Evolutionary conservation across 2,113 vertebrate genomes (phyloP), one percentile per base, ranked within the genome.

Genomic region (Camelus bactrianus): DNA sequence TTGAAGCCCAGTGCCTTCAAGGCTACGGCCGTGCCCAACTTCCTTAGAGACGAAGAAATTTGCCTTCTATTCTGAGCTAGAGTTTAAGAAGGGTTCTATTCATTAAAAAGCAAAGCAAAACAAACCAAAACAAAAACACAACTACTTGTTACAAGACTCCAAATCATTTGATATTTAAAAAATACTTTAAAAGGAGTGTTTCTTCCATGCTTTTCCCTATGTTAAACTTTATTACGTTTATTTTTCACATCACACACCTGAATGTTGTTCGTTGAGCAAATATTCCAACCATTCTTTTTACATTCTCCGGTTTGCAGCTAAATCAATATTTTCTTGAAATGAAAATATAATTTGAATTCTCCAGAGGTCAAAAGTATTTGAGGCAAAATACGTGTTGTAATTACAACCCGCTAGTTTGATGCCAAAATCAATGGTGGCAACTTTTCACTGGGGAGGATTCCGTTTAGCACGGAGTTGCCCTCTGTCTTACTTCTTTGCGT

Each of bases 301-400:
- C 89, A 93, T 84, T 93, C 77, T 89, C 73, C 84, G 60, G 62
- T 93, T 96, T 96, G 87, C 46, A 89, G 79, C 58, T 86, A 96
- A 93, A 94, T 96, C 97, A 96, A 72, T 96, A 95, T 96, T 95
- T 96, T 97, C 67, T 89, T 96, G 67, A 94, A 97, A 89, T 96
- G 52, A 90, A 96, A 96, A 91, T 93, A 95, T 76, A 93, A 97
- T 94, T 95, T 91, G 83, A 97, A 89, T 91, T 96, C 95, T 87
- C 79, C 64, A 95, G 81, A 50, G 77, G 58, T 73, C 81, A 86
- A 94, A 93, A 76, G 58, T 83, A 93, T 89, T 86, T 50, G 76
- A 96, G 69, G 69, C 93, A 97, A 93, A 96, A 91, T 93, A 94
- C 13, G 67, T 77, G 9, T 87, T 95, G 84, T 82, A 91, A 97